Conservation (phyloP, 2,888 invertebrate genomes). For the Lampropteryx suffumata region DNA sequence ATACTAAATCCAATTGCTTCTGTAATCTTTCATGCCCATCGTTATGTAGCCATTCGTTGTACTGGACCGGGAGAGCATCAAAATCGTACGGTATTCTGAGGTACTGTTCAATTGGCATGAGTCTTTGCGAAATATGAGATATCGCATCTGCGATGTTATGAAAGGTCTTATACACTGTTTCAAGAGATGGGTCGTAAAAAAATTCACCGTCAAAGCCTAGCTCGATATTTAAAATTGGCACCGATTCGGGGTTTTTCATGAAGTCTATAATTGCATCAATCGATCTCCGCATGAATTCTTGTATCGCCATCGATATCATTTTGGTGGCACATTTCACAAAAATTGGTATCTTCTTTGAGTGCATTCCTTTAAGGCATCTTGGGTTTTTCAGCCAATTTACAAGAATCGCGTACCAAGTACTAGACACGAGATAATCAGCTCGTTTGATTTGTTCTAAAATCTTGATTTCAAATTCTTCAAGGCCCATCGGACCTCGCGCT, state of each 20-base stretch:
- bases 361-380: slow-evolving; percentile 68
- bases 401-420: slow-evolving; percentile 71
- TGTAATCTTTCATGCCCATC: slow-evolving; percentile 79
- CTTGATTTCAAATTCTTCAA: slow-evolving; percentile 59
- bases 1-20: slow-evolving; percentile 77
- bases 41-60: slow-evolving; percentile 81
- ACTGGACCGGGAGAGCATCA: slow-evolving; percentile 81
- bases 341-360: slow-evolving; percentile 57
- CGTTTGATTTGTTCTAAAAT: slow-evolving; percentile 67
- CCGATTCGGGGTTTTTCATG: slow-evolving; percentile 75
- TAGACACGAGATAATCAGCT: slow-evolving; percentile 70
- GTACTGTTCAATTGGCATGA: slow-evolving; percentile 83
- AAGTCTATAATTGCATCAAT: slow-evolving; percentile 84
- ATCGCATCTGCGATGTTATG: slow-evolving; percentile 83
- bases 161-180: slow-evolving; percentile 81
- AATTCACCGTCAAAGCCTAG: slow-evolving; percentile 81
- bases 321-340: slow-evolving; percentile 72
- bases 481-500: slow-evolving; percentile 60
- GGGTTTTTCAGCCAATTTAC: slow-evolving; percentile 76
- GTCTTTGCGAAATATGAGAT: slow-evolving; percentile 79
- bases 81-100: slow-evolving; percentile 63
- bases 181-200: slow-evolving; percentile 82
- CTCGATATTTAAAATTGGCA: slow-evolving; percentile 85
- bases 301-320: slow-evolving; percentile 83
- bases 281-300: slow-evolving; percentile 86